These are phyloP conservation scores for Eupeodes latifasciatus DNA, from an alignment of 2,888 invertebrate species.

Conservation along the genomic window DNA sequence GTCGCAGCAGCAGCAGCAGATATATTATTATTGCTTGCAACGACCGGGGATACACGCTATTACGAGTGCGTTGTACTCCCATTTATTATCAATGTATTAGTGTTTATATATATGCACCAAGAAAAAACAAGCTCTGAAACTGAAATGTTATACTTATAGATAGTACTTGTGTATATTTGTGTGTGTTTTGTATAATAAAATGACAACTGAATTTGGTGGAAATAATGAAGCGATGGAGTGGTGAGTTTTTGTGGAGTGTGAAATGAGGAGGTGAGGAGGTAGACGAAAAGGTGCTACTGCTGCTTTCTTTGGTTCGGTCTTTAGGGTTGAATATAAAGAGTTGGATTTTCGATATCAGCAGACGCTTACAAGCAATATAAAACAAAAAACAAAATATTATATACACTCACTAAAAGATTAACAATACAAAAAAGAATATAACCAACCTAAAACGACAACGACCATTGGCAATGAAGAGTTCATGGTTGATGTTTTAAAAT, in stretches of 20 bases:
- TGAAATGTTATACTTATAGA: not conserved
- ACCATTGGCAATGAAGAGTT: slow-evolving; percentile 62
- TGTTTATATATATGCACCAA: slow-evolving; percentile 37
- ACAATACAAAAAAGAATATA: slow-evolving; percentile 13
- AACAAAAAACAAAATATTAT: slow-evolving; percentile 3
- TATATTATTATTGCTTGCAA: slow-evolving; percentile 30
- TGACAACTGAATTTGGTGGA: slow-evolving; percentile 50
- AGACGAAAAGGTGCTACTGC: slow-evolving; percentile 13
- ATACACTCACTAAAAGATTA: slow-evolving; percentile 16
- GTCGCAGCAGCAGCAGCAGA: slow-evolving; percentile 21
- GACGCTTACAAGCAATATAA: slow-evolving; percentile 45
- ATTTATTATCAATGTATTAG: slow-evolving; percentile 42
- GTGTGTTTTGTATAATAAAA: slow-evolving; percentile 25
- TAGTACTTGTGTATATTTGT: not conserved
- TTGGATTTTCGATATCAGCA: slow-evolving; percentile 57
- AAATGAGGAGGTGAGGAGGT: slow-evolving; percentile 10
- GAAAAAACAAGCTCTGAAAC: slow-evolving; percentile 16
- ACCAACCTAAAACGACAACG: not conserved
- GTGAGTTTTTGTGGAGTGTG: not conserved
- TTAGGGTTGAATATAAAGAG: slow-evolving; percentile 32
- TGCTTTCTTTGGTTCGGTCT: slow-evolving; percentile 55
- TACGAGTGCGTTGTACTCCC: slow-evolving; percentile 74
- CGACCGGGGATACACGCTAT: slow-evolving; percentile 43
- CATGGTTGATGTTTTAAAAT: slow-evolving; percentile 59
- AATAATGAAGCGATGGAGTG: slow-evolving; percentile 21